Evolutionary conservation across 2,888 invertebrate species (phyloP), one percentile per base, ranked within the genome.

Genomic region (Synanthedon formicaeformis): DNA sequence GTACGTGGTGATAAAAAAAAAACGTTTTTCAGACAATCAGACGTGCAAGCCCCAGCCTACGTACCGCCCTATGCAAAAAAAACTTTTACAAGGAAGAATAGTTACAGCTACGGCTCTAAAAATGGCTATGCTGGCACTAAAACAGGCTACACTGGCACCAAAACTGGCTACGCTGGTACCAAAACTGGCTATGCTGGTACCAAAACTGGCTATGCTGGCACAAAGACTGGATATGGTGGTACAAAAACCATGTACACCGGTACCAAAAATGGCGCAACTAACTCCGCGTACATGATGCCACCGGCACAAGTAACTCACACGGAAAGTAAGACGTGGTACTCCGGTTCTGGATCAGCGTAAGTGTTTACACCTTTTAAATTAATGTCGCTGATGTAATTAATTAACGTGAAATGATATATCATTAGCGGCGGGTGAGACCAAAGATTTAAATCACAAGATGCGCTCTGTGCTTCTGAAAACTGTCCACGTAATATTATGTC

Each of bases 11-110:
- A 10, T 41, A 8, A 10, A 49, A 53, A 45, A 45, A 45, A 45
- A n/a, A n/a, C 14, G 13, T 49, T 45, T 51, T 51, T 49, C 52
- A 86, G 86, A 3, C 82, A 83, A 79, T 75, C 82, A 1, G 86
- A 86, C 55, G 84, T 84, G 1, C 67, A 77, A 59, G 83, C 85
- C 0, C 84, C 85, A 0, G 60, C 69, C 0, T 85, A 87, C 60
- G 60, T 73, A 11, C 85, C 85, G 0, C 41, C 79, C 0, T 77
- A 82, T 56, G 55, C 75, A 51, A 77, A 63, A 54, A 74, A 71
- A 48, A 61, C 56, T 52, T 55, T 51, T 12, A 56, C 61, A 60
- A 60, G 58, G 2, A 64, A 64, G 51, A 58, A 60, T 18, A 49
- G 48, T 1, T 62, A 63, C 48, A 40, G 54, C 16, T 16, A 16